Percentiles rank a stretch among this genome's conserved stretches.
These are phyloP conservation scores for Aphrophora alni DNA, from an alignment of 2,888 invertebrate species.

Conservation along the genomic window DNA sequence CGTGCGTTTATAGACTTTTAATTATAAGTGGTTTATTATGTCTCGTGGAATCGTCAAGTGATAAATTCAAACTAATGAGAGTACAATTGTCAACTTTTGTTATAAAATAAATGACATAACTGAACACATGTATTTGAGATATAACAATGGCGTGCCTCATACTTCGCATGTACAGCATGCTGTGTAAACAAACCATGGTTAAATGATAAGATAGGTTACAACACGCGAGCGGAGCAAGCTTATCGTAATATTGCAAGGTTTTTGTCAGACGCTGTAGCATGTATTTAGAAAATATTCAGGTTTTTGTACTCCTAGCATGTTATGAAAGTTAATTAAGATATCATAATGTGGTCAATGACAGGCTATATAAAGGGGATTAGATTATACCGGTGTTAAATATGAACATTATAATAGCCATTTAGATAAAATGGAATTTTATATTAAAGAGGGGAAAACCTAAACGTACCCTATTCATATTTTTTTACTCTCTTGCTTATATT, in stretches of 20 bases:
- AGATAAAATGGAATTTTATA: too few relatives aligned
- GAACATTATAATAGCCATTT: too few relatives aligned
- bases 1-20: too few relatives aligned
- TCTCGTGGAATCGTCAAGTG: too few relatives aligned
- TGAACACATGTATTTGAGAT: not conserved
- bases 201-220: not conserved
- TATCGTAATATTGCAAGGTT: not conserved
- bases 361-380: too few relatives aligned
- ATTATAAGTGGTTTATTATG: too few relatives aligned
- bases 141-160: not conserved
- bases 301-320: not conserved
- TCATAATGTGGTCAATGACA: not conserved
- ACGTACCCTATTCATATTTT: too few relatives aligned
- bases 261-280: not conserved
- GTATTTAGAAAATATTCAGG: not conserved
- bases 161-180: not conserved
- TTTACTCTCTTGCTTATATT: too few relatives aligned
- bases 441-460: too few relatives aligned
- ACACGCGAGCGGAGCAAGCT: not conserved
- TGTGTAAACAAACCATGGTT: not conserved
- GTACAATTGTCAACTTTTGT: not conserved
- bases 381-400: too few relatives aligned
- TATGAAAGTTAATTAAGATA: not conserved
- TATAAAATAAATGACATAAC: not conserved
- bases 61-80: not conserved